Conservation (phyloP, 2,888 invertebrate species). For the Antheraea assamensis region DNA sequence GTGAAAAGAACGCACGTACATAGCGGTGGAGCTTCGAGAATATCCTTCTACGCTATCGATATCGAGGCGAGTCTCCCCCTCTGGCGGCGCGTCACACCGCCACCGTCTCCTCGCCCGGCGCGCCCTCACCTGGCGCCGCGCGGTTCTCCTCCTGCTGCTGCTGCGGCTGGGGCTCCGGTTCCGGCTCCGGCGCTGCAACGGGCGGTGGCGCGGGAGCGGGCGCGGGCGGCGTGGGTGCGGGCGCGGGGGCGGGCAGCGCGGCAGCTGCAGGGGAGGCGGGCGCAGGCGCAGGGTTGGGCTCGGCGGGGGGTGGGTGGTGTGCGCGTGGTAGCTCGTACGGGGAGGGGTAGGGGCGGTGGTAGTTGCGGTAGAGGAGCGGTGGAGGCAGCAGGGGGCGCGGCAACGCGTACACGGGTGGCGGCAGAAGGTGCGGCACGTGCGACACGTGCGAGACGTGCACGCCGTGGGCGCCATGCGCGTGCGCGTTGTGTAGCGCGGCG, state of each 20-base stretch:
- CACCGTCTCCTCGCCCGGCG: slow-evolving; percentile 36
- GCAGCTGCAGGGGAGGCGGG: slow-evolving; percentile 32
- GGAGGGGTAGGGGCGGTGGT: slow-evolving; percentile 60
- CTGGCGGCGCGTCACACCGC: slow-evolving; percentile 18
- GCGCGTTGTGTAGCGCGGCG: slow-evolving; percentile 42
- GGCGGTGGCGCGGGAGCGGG: slow-evolving; percentile 23
- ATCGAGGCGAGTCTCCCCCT: neutral
- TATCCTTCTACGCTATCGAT: neutral
- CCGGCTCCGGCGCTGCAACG: slow-evolving; percentile 33
- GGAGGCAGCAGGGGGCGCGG: slow-evolving; percentile 57
- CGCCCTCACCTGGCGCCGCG: slow-evolving; percentile 31
- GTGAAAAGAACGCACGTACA: slow-evolving; percentile 6
- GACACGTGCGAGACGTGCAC: slow-evolving; percentile 44
- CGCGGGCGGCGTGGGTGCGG: slow-evolving; percentile 24
- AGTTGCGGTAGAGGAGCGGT: slow-evolving; percentile 61
- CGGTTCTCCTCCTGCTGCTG: slow-evolving; percentile 13
- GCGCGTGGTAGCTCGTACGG: slow-evolving; percentile 42
- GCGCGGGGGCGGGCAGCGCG: slow-evolving; percentile 35
- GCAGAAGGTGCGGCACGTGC: slow-evolving; percentile 48
- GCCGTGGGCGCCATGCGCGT: slow-evolving; percentile 35
- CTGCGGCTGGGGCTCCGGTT: slow-evolving; percentile 19
- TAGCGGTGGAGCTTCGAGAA: neutral
- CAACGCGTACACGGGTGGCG: slow-evolving; percentile 49
- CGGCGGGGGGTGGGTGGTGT: slow-evolving; percentile 42
- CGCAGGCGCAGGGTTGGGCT: slow-evolving; percentile 26